A percentile compares a stretch with the other conserved stretches of the same genome.
Conservation (phyloP, 2,113 vertebrate species). For the Variabilichromis moorii region DNA sequence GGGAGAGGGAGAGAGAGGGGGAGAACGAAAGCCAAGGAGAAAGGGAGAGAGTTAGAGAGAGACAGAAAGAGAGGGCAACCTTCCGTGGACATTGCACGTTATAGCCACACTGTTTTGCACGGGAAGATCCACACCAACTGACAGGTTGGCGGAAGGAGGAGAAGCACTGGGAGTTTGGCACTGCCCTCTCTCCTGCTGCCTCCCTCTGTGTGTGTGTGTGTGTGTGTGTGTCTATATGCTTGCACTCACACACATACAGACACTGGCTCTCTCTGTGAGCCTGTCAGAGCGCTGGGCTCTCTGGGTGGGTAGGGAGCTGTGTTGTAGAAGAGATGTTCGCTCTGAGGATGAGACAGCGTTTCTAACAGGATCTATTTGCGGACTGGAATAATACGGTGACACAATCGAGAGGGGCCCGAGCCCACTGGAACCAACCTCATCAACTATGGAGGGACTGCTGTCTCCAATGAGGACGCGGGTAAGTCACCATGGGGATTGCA, state of each 20-base stretch:
- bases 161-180: conserved; percentile 37
- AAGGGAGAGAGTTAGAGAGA: background rate
- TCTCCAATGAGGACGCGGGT: conserved; percentile 76
- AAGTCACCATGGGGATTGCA: conserved; percentile 52
- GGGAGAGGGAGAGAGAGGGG: background rate
- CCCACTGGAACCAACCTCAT: conserved; percentile 51
- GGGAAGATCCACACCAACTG: conserved; percentile 24
- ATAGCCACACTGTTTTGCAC: background rate
- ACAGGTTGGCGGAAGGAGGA: conserved; percentile 39
- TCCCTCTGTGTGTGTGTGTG: conserved; percentile 7
- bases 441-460: conserved; percentile 73
- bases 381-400: conserved; percentile 47
- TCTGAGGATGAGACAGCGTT: conserved; percentile 68
- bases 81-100: conserved; percentile 31
- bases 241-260: background rate
- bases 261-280: conserved; percentile 24
- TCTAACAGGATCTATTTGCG: conserved; percentile 66
- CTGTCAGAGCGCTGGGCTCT: conserved; percentile 44
- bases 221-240: background rate
- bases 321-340: conserved; percentile 50
- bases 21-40: background rate
- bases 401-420: conserved; percentile 28
- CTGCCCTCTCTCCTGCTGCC: conserved; percentile 33
- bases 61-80: background rate
- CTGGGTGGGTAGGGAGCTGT: conserved; percentile 55